Evolutionary conservation across 2,113 vertebrate species (phyloP), one percentile per base, ranked within the genome.

Genomic region (Probosciger aterrimus): DNA sequence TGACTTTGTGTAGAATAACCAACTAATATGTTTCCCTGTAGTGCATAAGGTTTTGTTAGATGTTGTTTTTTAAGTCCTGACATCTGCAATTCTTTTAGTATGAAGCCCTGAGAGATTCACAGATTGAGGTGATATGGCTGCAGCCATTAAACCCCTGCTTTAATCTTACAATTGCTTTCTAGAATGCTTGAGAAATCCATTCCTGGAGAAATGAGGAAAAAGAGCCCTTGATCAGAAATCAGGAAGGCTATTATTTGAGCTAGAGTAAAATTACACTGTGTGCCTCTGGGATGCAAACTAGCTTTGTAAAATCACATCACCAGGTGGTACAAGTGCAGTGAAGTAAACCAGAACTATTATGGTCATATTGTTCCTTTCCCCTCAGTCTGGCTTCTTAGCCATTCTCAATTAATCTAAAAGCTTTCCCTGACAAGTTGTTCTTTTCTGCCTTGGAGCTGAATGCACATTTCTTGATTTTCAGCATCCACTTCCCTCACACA

Each of bases 251-350:
- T 75, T 93, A 69, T 89, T 91, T 62, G 49, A 87, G 44, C 10
- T 64, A n/a, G 25, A 78, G 53, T 76, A 91, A 86, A 95, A 92
- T 79, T 82, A 75, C 31, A 49, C 6, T 52, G 30, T 80, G 28
- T 77, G 50, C 35, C 55, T 81, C 55, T 39, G 28, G 70, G 52
- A 82, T 82, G 41, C 1, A 11, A 85, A 47, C 28, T 14, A 17
- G 52, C 35, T 91, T 87, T 92, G 37, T 68, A 79, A 86, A 87
- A 94, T 91, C 81, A 69, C 63, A 82, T 50, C 67, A 94, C 27
- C 46, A 35, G 69, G 70, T 62, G 65, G n/a, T 60, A 70, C 6
- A 81, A 83, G 33, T 73, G 62, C 31, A 69, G 37, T 52, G 59
- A 94, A 86, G 37, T 59, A 92, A 93, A 86, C 50, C n/a, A 83